phyloP scores from a whole-genome alignment of 2,797 vertebrate species.

The Psittacula derbiana region DNA sequence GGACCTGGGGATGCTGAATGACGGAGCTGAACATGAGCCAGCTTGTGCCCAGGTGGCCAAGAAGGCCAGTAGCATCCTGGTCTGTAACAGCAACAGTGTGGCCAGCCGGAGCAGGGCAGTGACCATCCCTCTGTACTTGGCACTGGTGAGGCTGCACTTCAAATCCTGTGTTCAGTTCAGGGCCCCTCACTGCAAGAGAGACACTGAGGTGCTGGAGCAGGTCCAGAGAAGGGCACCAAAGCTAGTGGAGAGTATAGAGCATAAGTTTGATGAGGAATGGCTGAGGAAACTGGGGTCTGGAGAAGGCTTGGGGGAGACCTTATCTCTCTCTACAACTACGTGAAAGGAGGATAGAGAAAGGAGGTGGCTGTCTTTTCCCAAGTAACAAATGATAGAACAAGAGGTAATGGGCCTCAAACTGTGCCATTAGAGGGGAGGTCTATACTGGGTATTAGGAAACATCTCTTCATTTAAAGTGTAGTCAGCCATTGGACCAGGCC shows the following conservation, averaged over 20 bases:
- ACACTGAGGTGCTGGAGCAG: neutral
- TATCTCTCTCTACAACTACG: neutral
- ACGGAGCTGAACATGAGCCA: neutral
- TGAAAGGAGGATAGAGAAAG: neutral
- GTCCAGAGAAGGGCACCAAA: neutral
- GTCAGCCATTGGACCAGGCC: neutral
- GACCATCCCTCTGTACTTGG: neutral
- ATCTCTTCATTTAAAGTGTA: neutral
- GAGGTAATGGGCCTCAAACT: neutral
- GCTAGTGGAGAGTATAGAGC: neutral
- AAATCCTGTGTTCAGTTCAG: neutral
- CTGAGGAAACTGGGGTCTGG: neutral
- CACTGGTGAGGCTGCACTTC: neutral
- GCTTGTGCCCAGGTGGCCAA: neutral
- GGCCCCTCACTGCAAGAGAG: neutral
- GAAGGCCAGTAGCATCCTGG: neutral
- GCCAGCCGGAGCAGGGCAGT: neutral
- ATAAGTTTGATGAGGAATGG: neutral
- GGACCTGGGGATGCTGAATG: neutral
- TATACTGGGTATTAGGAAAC: neutral
- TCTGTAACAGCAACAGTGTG: neutral
- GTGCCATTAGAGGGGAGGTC: neutral
- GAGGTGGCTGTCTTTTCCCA: neutral
- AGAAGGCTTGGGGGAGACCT: neutral
- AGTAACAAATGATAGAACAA: neutral